Base-by-base conservation (phyloP, 2,113 vertebrate species). In the Athene cunicularia region DNA sequence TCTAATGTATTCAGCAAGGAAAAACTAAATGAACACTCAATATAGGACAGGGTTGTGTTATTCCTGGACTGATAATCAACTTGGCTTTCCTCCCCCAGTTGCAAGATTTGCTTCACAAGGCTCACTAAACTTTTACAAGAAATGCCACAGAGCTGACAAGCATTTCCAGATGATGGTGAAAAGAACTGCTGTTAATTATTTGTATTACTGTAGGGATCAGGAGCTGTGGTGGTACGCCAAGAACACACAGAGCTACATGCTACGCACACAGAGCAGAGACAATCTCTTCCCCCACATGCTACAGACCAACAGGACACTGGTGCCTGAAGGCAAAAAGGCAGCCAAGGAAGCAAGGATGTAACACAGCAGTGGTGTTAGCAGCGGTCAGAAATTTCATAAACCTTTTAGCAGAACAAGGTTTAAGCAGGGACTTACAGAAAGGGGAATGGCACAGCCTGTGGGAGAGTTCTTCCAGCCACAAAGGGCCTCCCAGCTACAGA, bases 231-330 rank as follows among this genome's bases (percentile, higher is more conserved):
- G 52, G 37, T 0, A 23, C 55, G 45, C 18, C 24, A 32, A 80
- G 50, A 70, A 15, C 30, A 68, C 17, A 4, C 4, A 7, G 47
- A 79, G 32, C 62, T 26, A 27, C 1, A 1, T 0, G 1, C 37
- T n/a, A 26, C 10, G 5, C 60, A 43, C 35, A 1, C 9, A 26
- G 81, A 33, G 47, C 43, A 33, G 33, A 20, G 37, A 41, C 24
- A 58, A 45, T 4, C 56, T 66, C 72, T 71, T n/a, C 10, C 32
- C 39, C 22, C 17, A 5, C 0, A 0, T 10, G 8, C 21, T 15
- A 33, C 28, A 49, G 49, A 70, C 35, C 45, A 79, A 43, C 30
- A 59, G 41, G 19, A 81, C 50, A 53, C 9, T 0, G 0, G 24
- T 27, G 66, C 71, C 63, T 28, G 43, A 39, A 75, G 49, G 79